Percentiles rank a stretch among this genome's conserved stretches.
phyloP scores from a whole-genome alignment of 1,140 invertebrate species.

The Berghia stephanieae region DNA sequence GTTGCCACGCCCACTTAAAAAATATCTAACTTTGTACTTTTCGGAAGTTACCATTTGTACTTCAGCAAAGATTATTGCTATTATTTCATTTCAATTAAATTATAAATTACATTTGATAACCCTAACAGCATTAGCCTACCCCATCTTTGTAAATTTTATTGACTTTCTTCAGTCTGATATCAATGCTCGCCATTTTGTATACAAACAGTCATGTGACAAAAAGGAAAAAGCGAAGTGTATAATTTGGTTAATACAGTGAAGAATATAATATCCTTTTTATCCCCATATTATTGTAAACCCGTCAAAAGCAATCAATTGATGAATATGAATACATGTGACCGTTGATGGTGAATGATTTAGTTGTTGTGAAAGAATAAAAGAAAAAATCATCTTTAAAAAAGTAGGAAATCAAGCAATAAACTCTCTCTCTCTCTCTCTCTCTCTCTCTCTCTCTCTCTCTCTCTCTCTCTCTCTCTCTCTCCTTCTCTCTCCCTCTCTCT shows the following conservation, averaged over 20 bases:
- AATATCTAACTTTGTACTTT: not conserved
- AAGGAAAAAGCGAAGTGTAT: too few relatives aligned
- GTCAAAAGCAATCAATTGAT: too few relatives aligned
- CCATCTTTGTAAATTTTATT: constrained; percentile 87
- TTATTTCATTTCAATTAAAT: not conserved
- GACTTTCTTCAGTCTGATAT: constrained; percentile 80
- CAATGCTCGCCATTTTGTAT: constrained; percentile 66
- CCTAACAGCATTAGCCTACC: constrained; percentile 67
- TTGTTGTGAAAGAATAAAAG: too few relatives aligned
- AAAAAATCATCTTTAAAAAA: too few relatives aligned
- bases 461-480: constrained; percentile 25
- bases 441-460: constrained; percentile 21
- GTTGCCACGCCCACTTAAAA: not conserved
- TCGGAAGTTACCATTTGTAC: not conserved
- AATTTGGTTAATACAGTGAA: too few relatives aligned
- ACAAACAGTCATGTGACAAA: too few relatives aligned
- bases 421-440: too few relatives aligned
- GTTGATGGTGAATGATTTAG: too few relatives aligned
- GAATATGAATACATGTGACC: too few relatives aligned
- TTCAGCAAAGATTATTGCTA: not conserved
- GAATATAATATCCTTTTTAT: too few relatives aligned
- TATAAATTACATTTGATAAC: not conserved
- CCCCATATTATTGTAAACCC: too few relatives aligned
- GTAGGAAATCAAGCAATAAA: too few relatives aligned
- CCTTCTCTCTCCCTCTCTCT: constrained; percentile 15